Evolutionary conservation across 1,140 invertebrate genomes (phyloP), one percentile per base, ranked within the genome.

Genomic region (Episyrphus balteatus): DNA sequence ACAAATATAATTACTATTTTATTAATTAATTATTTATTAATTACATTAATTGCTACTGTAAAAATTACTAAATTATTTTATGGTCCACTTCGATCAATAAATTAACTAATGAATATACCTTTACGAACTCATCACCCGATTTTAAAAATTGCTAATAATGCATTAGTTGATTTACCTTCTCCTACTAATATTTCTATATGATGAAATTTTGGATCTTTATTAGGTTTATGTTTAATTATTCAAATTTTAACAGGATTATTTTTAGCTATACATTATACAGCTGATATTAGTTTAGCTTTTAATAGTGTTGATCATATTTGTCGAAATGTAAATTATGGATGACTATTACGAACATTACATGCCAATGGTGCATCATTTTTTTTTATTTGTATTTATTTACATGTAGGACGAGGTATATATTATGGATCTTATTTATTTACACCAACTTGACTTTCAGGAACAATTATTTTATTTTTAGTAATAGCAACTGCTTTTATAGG

Each of bases 401-500:
- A 76, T 68, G 70, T 75, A 59, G 71, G 71, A 37, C 72, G 75
- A 66, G 71, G 70, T 54, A 66, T 76, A 53, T 77, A 77, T 58
- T 77, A 74, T 70, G 62, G 68, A 54, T 76, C 72, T 12, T 78
- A 62, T 63, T 60, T 67, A 55, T 69, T 71, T 50, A 65, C 68
- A 59, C 69, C 66, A 56, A 73, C 74, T 5, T 82, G 77, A 78
- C 51, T 68, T 54, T 50, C 68, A 18, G 78, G 78, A 51, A 58
- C 76, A 47, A 60, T 75, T 44, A 75, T 82, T 67, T 61, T 81
- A 56, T 72, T 81, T 55, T 32, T 77, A 62, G 56, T 73, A 47
- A 83, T 83, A 77, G 72, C 48, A 61, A 78, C 78, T 46, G 77
- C 78, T 19, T 83, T 83, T 69, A 62, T 82, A 73, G 78, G 81